Evolutionary conservation across 1,140 invertebrate genomes (phyloP), one percentile per base, ranked within the genome.

Genomic region (Orussus abietinus): DNA sequence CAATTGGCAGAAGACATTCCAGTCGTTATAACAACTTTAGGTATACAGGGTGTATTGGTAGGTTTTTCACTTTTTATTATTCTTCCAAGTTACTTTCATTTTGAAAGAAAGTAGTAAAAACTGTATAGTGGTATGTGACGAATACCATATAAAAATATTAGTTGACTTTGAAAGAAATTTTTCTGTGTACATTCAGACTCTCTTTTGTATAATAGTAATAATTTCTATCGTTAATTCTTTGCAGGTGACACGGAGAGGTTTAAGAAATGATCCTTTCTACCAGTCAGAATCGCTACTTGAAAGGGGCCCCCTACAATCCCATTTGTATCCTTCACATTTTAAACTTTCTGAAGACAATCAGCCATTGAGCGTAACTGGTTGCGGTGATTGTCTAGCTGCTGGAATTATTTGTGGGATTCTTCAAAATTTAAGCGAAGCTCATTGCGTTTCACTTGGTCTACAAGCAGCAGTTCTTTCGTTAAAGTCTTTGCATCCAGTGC

Each of bases 381-480:
- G 77, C 35, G 79, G 79, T 5, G 79, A 62, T 57, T 80, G 77
- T 53, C 59, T 80, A 11, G 64, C 67, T 11, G 68, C 75, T 19
- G 74, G 72, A 34, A 69, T 79, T 42, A 75, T 79, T 26, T 53
- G 55, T 20, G 72, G 74, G 5, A 68, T 80, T 17, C 49, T 79
- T 15, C 43, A 64, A 43, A 66, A 68, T 38, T 47, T 72, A n/a
- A 45, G 57, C 19, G 64, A 75, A 46, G 50, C 53, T 7, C 37
- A 55, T 3, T 77, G 77, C 51, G 54, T 78, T 7, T 60, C 49
- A 26, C 20, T 66, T 7, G 79, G 73, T 15, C 58, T 79, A 0
- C 51, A 58, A 45, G 77, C 77, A 17, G 77, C 78, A 12, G 53
- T 61, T 3, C 34, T 74, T 26, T 79, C 79, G 3, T 53, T 81